Evolutionary conservation across 2,888 invertebrate species (phyloP).

Genomic region (Aspidiotus destructor): DNA sequence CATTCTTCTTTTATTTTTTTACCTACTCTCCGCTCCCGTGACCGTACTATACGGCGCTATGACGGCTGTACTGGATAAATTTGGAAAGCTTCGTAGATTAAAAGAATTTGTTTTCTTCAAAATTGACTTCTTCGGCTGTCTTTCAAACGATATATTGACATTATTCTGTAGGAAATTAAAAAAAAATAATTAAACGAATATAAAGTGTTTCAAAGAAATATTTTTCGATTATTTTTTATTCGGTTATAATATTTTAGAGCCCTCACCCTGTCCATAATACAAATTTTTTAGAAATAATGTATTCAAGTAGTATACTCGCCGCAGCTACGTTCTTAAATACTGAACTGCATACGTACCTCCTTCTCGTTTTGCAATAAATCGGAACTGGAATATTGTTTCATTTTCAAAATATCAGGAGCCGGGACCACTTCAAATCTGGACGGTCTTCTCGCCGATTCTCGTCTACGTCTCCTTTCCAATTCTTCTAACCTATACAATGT

Average conservation of each 20-base stretch:
- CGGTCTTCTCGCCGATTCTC: constrained; percentile 53
- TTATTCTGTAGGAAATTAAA: constrained; percentile 1
- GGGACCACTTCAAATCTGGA: constrained; percentile 66
- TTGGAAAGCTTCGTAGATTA: constrained; percentile 56
- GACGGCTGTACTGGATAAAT: constrained; percentile 45
- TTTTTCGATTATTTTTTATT: too few species aligned
- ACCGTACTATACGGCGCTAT: constrained; percentile 66
- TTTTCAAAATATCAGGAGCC: constrained; percentile 66
- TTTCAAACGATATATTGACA: constrained; percentile 45
- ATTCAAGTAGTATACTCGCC: too few species aligned
- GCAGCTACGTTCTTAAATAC: too few species aligned
- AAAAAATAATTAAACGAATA: too few species aligned
- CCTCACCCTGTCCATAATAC: too few species aligned
- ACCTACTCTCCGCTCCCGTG: constrained; percentile 75
- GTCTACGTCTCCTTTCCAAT: constrained; percentile 45
- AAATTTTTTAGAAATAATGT: too few species aligned
- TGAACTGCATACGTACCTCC: background rate
- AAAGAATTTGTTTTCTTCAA: constrained; percentile 89
- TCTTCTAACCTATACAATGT: constrained; percentile 41
- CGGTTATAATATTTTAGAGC: too few species aligned
- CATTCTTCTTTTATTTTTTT: constrained; percentile 15
- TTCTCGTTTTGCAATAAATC: constrained; percentile 16
- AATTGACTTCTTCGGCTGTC: constrained; percentile 71
- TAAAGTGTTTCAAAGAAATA: too few species aligned
- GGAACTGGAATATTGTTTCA: constrained; percentile 41